Evolutionary conservation across 2,113 vertebrate species (phyloP).

Genomic region (Microtus pennsylvanicus): DNA sequence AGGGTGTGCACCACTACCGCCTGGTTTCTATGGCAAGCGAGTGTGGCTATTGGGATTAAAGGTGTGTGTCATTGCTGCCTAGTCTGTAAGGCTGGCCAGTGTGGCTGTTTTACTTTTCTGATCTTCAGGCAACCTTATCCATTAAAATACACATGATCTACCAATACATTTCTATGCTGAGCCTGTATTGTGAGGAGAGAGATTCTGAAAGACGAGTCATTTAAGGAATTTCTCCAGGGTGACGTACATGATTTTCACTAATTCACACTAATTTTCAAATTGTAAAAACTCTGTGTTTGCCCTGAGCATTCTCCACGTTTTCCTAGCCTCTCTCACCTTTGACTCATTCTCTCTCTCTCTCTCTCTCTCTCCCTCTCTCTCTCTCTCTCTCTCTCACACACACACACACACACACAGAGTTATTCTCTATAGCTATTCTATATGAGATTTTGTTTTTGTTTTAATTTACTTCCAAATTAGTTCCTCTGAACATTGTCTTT

Average conservation of each 20-base stretch:
- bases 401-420: neutral
- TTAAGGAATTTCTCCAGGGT: neutral
- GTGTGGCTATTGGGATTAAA: too few species aligned
- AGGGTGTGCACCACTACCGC: too few species aligned
- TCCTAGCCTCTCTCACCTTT: neutral
- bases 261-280: slow-evolving; percentile 9
- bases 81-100: too few species aligned
- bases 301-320: neutral
- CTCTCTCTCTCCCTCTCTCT: too few species aligned
- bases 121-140: too few species aligned
- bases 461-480: neutral
- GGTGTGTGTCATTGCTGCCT: too few species aligned
- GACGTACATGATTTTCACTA: neutral
- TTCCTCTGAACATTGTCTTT: neutral
- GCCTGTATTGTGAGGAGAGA: neutral
- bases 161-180: neutral
- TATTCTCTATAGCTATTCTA: neutral
- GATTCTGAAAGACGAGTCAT: neutral
- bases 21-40: too few species aligned
- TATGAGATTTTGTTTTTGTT: neutral
- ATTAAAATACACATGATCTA: too few species aligned
- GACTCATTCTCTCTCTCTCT: neutral
- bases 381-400: neutral
- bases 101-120: too few species aligned
- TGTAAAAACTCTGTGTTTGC: slow-evolving; percentile 1